These are phyloP conservation scores for Drosophila fungiperda DNA, from an alignment of 2,888 invertebrate species.

Conservation along the genomic window DNA sequence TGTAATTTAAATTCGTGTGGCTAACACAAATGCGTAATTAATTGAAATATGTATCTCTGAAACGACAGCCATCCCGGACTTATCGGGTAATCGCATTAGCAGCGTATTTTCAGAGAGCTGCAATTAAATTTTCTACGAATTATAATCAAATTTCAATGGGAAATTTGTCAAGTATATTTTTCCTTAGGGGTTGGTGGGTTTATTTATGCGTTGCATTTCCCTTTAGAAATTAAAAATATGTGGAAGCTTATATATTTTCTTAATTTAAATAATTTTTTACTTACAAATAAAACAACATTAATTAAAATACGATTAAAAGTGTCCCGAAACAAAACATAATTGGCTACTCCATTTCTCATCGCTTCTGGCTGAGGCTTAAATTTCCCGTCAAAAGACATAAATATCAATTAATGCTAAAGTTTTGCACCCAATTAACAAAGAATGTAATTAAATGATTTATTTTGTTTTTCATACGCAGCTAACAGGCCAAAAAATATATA, in stretches of 20 bases:
- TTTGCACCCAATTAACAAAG: constrained; percentile 53
- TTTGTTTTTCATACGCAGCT: neutral
- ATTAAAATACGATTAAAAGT: neutral
- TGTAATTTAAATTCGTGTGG: constrained; percentile 61
- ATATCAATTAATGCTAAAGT: constrained; percentile 59
- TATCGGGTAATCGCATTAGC: constrained; percentile 66
- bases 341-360: neutral
- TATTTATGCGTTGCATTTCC: neutral
- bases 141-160: constrained; percentile 45
- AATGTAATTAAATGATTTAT: constrained; percentile 50
- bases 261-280: neutral
- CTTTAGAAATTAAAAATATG: neutral
- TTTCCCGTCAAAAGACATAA: constrained; percentile 49
- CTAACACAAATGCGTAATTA: constrained; percentile 67
- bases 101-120: constrained; percentile 29
- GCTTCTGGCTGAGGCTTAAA: neutral
- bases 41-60: constrained; percentile 55
- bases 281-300: neutral
- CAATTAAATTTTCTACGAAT: constrained; percentile 57
- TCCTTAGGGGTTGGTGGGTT: neutral
- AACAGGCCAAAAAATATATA: neutral
- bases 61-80: constrained; percentile 28
- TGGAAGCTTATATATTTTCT: neutral
- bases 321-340: neutral
- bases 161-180: neutral